Percentiles rank a stretch among this genome's conserved stretches.
Conservation (phyloP, 2,113 vertebrate genomes). For the Ciconia stormi region DNA sequence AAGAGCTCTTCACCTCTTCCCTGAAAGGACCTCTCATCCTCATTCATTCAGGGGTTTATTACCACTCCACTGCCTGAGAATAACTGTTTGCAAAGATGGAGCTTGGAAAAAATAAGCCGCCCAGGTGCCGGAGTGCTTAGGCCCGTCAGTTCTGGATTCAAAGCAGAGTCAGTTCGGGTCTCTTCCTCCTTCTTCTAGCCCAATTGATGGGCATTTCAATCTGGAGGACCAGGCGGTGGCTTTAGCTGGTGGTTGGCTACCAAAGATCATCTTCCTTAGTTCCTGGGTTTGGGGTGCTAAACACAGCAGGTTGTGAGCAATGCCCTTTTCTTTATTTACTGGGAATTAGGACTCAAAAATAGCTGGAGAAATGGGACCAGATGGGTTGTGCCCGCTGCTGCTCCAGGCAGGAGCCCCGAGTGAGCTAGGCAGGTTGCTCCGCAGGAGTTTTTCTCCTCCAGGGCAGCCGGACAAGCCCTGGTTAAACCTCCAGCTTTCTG, state of each 20-base stretch:
- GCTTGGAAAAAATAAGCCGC: background rate
- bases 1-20: slow-evolving; percentile 69
- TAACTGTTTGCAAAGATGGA: slow-evolving; percentile 46
- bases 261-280: background rate
- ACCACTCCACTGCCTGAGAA: slow-evolving; percentile 62
- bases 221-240: background rate
- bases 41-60: slow-evolving; percentile 64
- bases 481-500: background rate
- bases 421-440: background rate
- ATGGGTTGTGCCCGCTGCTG: background rate
- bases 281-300: background rate
- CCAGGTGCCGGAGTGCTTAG: background rate
- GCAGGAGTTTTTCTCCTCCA: background rate
- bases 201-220: rapidly evolving
- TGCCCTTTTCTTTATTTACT: background rate
- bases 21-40: slow-evolving; percentile 68
- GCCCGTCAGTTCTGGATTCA: background rate
- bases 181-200: background rate
- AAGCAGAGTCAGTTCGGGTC: background rate
- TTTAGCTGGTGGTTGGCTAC: background rate
- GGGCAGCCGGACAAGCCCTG: background rate
- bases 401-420: background rate
- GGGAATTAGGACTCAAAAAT: background rate
- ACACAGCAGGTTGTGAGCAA: background rate
- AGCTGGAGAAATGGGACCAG: background rate